Conservation (phyloP, 2,888 invertebrate species). For the Cremastinae sp. region DNA sequence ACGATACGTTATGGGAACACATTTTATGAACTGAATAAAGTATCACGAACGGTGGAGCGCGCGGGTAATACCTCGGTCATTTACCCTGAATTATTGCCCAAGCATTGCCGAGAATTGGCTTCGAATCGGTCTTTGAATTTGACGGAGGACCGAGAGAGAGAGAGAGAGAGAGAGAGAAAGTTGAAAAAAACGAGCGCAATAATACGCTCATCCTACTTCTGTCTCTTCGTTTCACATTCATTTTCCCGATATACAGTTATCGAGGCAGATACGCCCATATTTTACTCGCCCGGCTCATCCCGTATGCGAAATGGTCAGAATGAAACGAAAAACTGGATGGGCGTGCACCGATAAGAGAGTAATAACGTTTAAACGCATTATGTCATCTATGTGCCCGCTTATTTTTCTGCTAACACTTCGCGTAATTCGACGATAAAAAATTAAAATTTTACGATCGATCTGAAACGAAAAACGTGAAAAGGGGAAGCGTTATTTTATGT, state of each 20-base stretch:
- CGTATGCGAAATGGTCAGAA: constrained; percentile 17
- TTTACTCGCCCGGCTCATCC: constrained; percentile 9
- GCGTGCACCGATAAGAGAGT: constrained; percentile 6
- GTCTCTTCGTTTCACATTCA: constrained; percentile 41
- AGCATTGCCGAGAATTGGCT: constrained; percentile 71
- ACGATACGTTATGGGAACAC: constrained; percentile 74
- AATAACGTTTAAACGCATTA: background rate
- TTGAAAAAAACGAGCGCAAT: constrained; percentile 16
- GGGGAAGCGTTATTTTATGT: no score
- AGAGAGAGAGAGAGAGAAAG: constrained; percentile 16
- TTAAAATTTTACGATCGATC: no score
- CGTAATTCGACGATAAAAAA: background rate
- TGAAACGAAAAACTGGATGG: constrained; percentile 2
- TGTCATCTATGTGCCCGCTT: background rate
- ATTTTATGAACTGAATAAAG: constrained; percentile 77
- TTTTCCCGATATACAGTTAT: constrained; percentile 37
- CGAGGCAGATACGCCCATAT: constrained; percentile 20
- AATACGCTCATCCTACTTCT: constrained; percentile 20
- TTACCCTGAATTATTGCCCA: constrained; percentile 72
- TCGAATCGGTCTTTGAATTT: constrained; percentile 69
- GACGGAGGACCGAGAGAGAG: constrained; percentile 44
- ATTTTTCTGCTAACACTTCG: background rate
- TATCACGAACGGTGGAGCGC: constrained; percentile 66
- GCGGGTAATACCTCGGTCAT: constrained; percentile 71
- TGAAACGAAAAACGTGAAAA: no score